Evolutionary conservation across 2,113 vertebrate species (phyloP).

Genomic region (Gyps fulvus): DNA sequence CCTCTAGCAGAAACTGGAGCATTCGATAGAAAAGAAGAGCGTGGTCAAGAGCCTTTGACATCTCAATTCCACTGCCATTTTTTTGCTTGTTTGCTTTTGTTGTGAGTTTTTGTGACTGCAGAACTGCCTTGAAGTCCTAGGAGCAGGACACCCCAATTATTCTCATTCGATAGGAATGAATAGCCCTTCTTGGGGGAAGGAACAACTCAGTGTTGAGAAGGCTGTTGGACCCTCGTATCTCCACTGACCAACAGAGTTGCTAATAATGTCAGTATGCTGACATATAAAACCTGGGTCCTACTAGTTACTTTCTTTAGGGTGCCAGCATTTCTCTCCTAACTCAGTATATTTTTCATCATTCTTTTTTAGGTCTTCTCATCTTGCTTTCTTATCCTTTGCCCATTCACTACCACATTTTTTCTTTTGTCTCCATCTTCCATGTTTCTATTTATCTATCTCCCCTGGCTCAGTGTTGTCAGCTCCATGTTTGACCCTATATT

Average conservation of each 20-base stretch:
- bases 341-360: neutral
- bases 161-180: accelerated
- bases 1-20: neutral
- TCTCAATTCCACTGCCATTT: neutral
- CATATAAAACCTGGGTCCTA: neutral
- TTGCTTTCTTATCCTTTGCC: neutral
- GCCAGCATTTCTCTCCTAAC: neutral
- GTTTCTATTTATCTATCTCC: neutral
- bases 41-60: neutral
- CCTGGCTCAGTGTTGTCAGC: neutral
- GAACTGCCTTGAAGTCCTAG: neutral
- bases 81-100: neutral
- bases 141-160: neutral
- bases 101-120: neutral
- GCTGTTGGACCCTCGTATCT: neutral
- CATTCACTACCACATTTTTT: neutral
- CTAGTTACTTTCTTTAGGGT: neutral
- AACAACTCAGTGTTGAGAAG: neutral
- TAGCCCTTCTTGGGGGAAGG: neutral
- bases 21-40: neutral
- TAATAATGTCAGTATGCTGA: neutral
- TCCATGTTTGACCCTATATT: neutral
- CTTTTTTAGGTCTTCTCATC: neutral
- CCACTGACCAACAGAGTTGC: neutral
- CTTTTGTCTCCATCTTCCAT: neutral